A percentile compares a stretch with the other conserved stretches of the same genome.
These are phyloP conservation scores for Nemurella pictetii DNA, from an alignment of 2,888 invertebrate genomes.

Conservation along the genomic window DNA sequence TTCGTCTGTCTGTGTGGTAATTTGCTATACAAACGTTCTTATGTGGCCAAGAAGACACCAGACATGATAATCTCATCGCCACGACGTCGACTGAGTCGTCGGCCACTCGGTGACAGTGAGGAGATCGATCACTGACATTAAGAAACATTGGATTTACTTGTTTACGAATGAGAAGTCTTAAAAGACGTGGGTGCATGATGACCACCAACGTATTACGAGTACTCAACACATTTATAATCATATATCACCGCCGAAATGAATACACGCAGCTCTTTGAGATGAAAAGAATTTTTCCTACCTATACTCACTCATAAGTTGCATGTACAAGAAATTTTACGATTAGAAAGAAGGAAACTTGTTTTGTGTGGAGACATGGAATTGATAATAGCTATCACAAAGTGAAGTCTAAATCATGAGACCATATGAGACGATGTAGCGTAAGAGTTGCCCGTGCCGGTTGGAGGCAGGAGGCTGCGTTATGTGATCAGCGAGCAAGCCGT, in stretches of 20 bases:
- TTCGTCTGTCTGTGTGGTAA: not conserved
- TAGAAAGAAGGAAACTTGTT: not conserved
- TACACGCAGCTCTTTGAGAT: not conserved
- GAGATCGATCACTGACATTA: not conserved
- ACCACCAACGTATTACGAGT: not conserved
- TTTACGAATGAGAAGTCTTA: not conserved
- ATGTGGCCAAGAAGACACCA: not conserved
- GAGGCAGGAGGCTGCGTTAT: not conserved
- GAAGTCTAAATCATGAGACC: not conserved
- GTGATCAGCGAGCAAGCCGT: not conserved
- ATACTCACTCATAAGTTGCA: not conserved
- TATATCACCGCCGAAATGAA: not conserved
- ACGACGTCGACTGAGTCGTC: not conserved
- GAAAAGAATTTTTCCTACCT: not conserved
- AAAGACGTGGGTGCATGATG: not conserved
- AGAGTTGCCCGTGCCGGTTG: not conserved
- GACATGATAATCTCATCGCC: not conserved
- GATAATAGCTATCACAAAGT: not conserved
- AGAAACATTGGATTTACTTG: not conserved
- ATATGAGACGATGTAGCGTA: not conserved
- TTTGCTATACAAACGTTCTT: not conserved
- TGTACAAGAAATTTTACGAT: not conserved
- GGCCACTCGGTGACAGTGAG: not conserved
- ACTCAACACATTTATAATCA: not conserved
- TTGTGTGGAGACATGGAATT: not conserved